Conservation (phyloP, 2,888 invertebrate genomes). For the Pyrochroa serraticornis region DNA sequence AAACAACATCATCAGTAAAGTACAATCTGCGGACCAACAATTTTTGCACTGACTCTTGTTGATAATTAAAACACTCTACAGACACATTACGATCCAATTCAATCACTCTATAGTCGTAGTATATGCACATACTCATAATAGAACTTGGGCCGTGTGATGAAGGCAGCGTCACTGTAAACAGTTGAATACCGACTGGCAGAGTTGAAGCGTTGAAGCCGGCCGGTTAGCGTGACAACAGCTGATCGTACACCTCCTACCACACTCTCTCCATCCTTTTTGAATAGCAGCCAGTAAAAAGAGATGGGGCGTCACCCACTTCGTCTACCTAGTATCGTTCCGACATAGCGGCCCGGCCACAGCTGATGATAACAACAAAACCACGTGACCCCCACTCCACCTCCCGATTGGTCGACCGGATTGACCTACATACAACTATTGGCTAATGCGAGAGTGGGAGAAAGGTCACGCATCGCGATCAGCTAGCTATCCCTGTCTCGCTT, state of each 20-base stretch:
- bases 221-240: constrained; percentile 56
- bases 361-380: constrained; percentile 75
- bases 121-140: constrained; percentile 54
- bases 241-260: constrained; percentile 38
- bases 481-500: constrained; percentile 7
- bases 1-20: constrained; percentile 50
- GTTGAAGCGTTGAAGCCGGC: constrained; percentile 47
- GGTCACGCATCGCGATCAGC: constrained; percentile 44
- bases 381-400: constrained; percentile 59
- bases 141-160: constrained; percentile 34
- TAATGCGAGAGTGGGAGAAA: constrained; percentile 50
- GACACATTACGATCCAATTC: constrained; percentile 47
- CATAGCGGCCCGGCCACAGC: constrained; percentile 62
- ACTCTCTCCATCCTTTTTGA: constrained; percentile 16
- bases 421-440: constrained; percentile 66
- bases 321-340: constrained; percentile 30
- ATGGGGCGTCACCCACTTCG: constrained; percentile 11
- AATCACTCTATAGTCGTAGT: constrained; percentile 45
- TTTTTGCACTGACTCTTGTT: constrained; percentile 49
- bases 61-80: constrained; percentile 49
- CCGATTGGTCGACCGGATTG: constrained; percentile 59
- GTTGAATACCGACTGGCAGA: constrained; percentile 51
- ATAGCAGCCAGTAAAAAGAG: constrained; percentile 18
- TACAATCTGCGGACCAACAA: constrained; percentile 52
- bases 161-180: constrained; percentile 45